Conservation (phyloP, 2,888 invertebrate genomes). For the Baccha elongata region DNA sequence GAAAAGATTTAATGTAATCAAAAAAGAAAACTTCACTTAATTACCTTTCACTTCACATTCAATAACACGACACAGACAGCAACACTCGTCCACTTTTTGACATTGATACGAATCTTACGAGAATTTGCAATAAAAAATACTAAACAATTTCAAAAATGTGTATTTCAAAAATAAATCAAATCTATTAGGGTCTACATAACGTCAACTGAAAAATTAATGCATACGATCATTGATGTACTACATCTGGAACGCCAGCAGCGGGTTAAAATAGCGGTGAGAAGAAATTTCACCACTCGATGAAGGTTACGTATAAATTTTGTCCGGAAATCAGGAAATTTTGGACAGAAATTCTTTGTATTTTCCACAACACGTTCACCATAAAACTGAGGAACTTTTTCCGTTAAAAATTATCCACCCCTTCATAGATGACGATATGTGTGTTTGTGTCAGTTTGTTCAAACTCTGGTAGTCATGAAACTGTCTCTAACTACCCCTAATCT, state of each 20-base stretch:
- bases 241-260: too few relatives aligned
- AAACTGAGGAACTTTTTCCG: too few relatives aligned
- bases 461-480: conserved; percentile 42
- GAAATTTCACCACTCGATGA: conserved; percentile 56
- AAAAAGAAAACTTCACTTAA: not conserved
- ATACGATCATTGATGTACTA: too few relatives aligned
- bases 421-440: conserved; percentile 9
- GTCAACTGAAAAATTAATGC: too few relatives aligned
- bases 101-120: not conserved
- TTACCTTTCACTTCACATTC: not conserved
- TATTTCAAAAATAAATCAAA: too few relatives aligned
- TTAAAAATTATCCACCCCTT: conserved; percentile 51
- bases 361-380: conserved; percentile 64
- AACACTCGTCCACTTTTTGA: conserved; percentile 12
- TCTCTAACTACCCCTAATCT: conserved; percentile 45
- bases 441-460: conserved; percentile 36
- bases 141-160: not conserved
- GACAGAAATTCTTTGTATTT: conserved; percentile 60
- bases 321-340: conserved; percentile 35
- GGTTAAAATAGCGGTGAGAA: not conserved
- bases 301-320: conserved; percentile 18
- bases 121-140: not conserved
- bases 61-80: not conserved
- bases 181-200: too few relatives aligned
- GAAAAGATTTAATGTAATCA: conserved; percentile 15